These are phyloP conservation scores for Tenebrosternarchus preto DNA, from an alignment of 2,113 vertebrate genomes.

Conservation along the genomic window DNA sequence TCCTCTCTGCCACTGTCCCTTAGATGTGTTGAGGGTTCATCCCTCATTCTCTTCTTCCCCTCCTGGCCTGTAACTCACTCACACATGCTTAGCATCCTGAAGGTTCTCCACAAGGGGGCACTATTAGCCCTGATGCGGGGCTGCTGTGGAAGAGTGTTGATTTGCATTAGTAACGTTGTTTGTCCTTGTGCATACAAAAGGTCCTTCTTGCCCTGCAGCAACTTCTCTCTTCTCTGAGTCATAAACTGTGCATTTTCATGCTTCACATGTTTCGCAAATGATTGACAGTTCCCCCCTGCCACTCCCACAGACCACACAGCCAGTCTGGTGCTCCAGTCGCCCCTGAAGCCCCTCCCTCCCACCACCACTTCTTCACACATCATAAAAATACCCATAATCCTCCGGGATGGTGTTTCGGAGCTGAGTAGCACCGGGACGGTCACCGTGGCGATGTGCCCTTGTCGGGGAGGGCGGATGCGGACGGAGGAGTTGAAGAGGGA, in stretches of 20 bases:
- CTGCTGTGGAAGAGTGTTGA: too few relatives aligned
- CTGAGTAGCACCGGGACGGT: constrained; percentile 84
- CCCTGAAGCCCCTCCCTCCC: constrained; percentile 65
- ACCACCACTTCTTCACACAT: constrained; percentile 61
- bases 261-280: neutral
- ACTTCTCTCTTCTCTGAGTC: too few relatives aligned
- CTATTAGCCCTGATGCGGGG: too few relatives aligned
- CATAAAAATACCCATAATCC: constrained; percentile 81
- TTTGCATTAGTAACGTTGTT: too few relatives aligned
- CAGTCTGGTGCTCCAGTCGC: constrained; percentile 73
- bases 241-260: too few relatives aligned
- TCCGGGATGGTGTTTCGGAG: constrained; percentile 79
- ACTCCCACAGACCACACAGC: constrained; percentile 70
- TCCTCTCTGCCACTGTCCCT: neutral
- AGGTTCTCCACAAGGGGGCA: too few relatives aligned
- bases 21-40: neutral
- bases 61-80: too few relatives aligned
- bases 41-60: constrained; percentile 12
- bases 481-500: constrained; percentile 66
- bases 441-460: constrained; percentile 85
- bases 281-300: neutral
- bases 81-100: too few relatives aligned
- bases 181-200: too few relatives aligned
- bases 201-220: too few relatives aligned
- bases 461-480: constrained; percentile 76